Percentiles rank a stretch among this genome's conserved stretches.
Conservation (phyloP, 23 tunicate species). For the Clavelina lepadiformis region DNA sequence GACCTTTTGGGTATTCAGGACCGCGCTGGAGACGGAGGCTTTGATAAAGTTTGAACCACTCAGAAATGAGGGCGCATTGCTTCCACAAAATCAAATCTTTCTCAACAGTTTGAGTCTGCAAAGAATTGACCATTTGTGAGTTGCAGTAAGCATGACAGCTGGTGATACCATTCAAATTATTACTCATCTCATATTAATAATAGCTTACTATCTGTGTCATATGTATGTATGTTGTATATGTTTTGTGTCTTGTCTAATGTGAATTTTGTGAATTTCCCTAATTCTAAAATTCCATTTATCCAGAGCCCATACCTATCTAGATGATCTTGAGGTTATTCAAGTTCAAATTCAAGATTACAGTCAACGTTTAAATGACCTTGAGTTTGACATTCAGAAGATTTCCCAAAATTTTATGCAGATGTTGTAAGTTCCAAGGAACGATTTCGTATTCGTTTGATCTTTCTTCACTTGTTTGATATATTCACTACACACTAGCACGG, state of each 20-base stretch:
- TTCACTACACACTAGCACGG: no score
- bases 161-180: no score
- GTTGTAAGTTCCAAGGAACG: no score
- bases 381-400: conserved; percentile 59
- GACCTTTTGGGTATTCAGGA: conserved; percentile 22
- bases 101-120: conserved; percentile 75
- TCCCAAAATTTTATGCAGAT: conserved; percentile 31
- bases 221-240: no score
- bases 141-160: no score
- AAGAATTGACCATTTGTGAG: conserved; percentile 84
- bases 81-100: conserved; percentile 40
- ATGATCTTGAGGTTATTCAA: conserved; percentile 53
- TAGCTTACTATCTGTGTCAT: no score
- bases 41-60: conserved; percentile 34
- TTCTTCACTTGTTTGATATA: no score
- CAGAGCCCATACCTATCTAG: conserved; percentile 39
- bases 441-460: no score
- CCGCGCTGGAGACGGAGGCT: conserved; percentile 67
- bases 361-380: conserved; percentile 16
- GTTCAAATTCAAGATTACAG: conserved; percentile 36
- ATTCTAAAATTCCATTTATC: no score
- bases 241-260: no score
- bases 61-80: conserved; percentile 30
- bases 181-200: no score
- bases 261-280: no score